These are phyloP conservation scores for Lasioglossum marginatum DNA, from an alignment of 2,888 invertebrate species.

Conservation along the genomic window DNA sequence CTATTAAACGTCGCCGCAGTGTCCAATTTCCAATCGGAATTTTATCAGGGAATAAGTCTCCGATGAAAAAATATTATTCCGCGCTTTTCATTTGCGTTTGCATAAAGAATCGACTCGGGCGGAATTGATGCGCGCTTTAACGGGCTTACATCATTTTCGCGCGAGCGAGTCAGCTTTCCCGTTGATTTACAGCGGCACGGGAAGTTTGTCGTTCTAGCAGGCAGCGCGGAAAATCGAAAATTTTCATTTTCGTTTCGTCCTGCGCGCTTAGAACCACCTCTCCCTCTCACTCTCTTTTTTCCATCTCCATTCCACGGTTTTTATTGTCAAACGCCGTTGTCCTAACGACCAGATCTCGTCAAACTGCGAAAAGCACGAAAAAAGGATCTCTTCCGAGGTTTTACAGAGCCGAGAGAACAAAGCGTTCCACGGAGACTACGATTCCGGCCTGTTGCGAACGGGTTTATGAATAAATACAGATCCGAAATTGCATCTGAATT, in stretches of 20 bases:
- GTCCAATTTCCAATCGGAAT: background rate
- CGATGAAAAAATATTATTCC: background rate
- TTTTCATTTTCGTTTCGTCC: slow-evolving; percentile 5
- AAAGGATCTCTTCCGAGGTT: background rate
- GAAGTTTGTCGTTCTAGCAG: slow-evolving; percentile 7
- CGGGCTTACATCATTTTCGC: slow-evolving; percentile 13
- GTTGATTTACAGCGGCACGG: slow-evolving; percentile 7
- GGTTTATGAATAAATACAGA: background rate
- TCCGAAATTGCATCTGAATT: background rate
- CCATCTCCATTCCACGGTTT: background rate
- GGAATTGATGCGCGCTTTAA: slow-evolving; percentile 14
- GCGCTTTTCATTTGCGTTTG: background rate
- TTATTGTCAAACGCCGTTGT: background rate
- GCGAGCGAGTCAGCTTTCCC: slow-evolving; percentile 9
- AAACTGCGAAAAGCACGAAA: background rate
- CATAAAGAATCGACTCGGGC: slow-evolving; percentile 8
- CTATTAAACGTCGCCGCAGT: background rate
- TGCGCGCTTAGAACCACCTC: background rate
- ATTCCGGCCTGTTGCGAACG: background rate
- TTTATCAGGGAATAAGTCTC: background rate
- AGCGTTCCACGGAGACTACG: background rate
- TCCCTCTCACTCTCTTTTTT: background rate
- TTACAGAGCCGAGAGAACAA: background rate
- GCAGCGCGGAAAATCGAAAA: slow-evolving; percentile 6
- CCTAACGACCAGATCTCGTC: background rate